These are phyloP conservation scores for Phymanthus crucifer DNA, from an alignment of 92 coral and sea anemone genomes.

Conservation along the genomic window DNA sequence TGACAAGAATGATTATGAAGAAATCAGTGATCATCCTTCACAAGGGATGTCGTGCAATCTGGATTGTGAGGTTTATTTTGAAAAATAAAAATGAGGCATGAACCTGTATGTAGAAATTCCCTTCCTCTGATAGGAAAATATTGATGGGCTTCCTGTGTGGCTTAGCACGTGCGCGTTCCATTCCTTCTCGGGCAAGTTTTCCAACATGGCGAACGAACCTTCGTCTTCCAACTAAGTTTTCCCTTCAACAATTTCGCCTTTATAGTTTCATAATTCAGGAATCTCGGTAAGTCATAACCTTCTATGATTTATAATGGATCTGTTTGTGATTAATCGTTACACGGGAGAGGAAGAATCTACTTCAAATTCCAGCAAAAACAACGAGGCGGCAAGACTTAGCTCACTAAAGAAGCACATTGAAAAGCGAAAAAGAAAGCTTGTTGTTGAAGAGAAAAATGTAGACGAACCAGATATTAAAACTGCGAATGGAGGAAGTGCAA, in stretches of 20 bases:
- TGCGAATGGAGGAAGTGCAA: not conserved
- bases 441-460: not conserved
- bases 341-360: constrained; percentile 64
- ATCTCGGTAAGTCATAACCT: not conserved
- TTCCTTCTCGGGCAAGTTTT: constrained; percentile 8
- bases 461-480: not conserved
- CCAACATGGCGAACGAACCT: constrained; percentile 32
- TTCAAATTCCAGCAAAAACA: constrained; percentile 10
- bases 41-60: no score
- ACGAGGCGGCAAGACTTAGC: constrained; percentile 22
- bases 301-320: constrained; percentile 56
- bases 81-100: no score
- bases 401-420: constrained; percentile 37
- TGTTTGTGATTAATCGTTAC: constrained; percentile 76
- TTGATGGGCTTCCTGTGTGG: constrained; percentile 11
- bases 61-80: no score
- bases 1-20: not conserved
- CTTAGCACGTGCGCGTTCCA: not conserved
- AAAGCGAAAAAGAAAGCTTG: constrained; percentile 9
- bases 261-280: not conserved
- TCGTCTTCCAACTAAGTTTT: not conserved
- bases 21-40: no score
- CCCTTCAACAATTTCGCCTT: not conserved
- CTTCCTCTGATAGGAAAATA: no score
- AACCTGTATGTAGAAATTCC: no score